Base-by-base conservation (phyloP, 2,113 vertebrate genomes). In the Rissa tridactyla region DNA sequence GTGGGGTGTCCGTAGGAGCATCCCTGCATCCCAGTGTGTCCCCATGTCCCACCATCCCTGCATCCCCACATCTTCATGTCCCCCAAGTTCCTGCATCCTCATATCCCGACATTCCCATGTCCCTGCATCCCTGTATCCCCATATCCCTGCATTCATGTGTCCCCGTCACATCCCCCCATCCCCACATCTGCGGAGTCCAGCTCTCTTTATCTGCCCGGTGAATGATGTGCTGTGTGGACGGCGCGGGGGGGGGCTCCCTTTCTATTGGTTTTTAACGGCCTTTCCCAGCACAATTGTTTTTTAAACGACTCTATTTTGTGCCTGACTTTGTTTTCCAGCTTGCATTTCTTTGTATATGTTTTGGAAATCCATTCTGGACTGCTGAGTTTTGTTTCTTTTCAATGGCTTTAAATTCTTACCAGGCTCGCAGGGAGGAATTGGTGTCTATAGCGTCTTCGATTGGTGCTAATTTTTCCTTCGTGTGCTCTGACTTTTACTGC, bases 321-420 rank as follows among this genome's bases (percentile, higher is more conserved):
- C 88, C 92, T 82, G 60, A 89, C 92, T 96, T 92, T 95, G 93
- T 96, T 95, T 95, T 96, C 70, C 77, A 95, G 86, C 86, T 96
- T 88, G 79, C 95, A 92, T 97, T 95, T 95, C 97, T 97, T 97
- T 97, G 97, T 97, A 94, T 95, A 94, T 85, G 94, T 94, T 95
- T 96, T 95, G 94, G 97, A 97, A 97, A 97, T 97, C 97, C 68
- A 97, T 97, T 96, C 95, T 85, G 93, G 92, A 81, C 94, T 97
- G 97, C 97, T 96, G 96, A 97, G 92, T 97, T 97, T 95, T 95
- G 96, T 97, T 97, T 97, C 97, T 97, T 97, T 97, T 97, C 96
- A 96, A 96, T 87, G 92, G 92, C 92, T 97, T 97, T 97, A 97
- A 97, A 97, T 97, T 96, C 97, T 97, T 94, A n/a, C 93, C 38